Percentiles rank a stretch among this genome's conserved stretches.
phyloP scores from a whole-genome alignment of 2,113 vertebrate species.

The Rhinogobius similis region DNA sequence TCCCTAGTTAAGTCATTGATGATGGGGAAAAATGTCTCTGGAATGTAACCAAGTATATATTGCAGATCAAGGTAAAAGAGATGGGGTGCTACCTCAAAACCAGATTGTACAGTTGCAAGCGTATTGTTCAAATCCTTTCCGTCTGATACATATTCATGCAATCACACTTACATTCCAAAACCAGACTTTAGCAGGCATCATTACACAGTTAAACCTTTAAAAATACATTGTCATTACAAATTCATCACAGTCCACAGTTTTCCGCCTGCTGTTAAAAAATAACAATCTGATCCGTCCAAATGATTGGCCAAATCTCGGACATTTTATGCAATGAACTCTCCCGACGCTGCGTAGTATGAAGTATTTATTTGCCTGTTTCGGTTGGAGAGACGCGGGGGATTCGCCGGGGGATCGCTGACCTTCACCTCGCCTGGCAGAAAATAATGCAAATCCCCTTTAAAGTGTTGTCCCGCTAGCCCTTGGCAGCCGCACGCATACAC shows the following conservation, averaged over 20 bases:
- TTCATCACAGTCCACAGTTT: conserved; percentile 11
- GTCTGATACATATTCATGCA: background rate
- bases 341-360: conserved; percentile 14
- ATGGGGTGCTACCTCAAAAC: background rate
- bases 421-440: conserved; percentile 46
- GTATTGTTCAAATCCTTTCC: background rate
- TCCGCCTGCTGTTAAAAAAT: conserved; percentile 7
- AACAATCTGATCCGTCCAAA: conserved; percentile 15
- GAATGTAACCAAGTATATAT: background rate
- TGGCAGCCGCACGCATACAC: conserved; percentile 10
- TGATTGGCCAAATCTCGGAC: conserved; percentile 18
- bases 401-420: conserved; percentile 40
- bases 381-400: conserved; percentile 20
- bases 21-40: background rate
- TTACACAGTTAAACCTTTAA: conserved; percentile 8
- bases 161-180: background rate
- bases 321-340: conserved; percentile 29
- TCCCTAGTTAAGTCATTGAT: background rate
- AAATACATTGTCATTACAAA: conserved; percentile 12
- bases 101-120: background rate
- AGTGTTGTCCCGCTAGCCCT: conserved; percentile 37
- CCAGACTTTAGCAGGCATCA: background rate
- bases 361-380: conserved; percentile 48
- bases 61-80: background rate
- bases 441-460: conserved; percentile 55